These are phyloP conservation scores for Apostichopus leukothele DNA, from an alignment of 53 echinoderm and acorn worm genomes.

Conservation along the genomic window DNA sequence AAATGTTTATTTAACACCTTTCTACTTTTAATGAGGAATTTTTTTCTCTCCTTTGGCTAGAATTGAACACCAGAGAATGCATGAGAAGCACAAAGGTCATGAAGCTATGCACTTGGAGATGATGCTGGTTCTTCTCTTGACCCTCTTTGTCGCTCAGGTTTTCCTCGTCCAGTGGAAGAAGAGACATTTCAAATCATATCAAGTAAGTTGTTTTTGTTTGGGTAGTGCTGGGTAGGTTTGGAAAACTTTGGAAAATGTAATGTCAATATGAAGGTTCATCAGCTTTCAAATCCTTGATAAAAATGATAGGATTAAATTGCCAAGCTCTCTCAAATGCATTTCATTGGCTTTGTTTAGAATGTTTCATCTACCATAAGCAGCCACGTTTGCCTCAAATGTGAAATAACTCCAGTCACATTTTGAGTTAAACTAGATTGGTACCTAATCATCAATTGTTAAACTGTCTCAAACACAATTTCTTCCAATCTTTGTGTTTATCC, in stretches of 20 bases:
- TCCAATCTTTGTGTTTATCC: too few species aligned
- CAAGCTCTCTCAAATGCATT: neutral
- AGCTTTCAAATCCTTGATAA: too few species aligned
- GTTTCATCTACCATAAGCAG: too few species aligned
- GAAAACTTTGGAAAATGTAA: too few species aligned
- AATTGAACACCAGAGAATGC: conserved; percentile 88
- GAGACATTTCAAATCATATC: conserved; percentile 93
- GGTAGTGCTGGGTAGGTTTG: too few species aligned
- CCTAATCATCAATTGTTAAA: too few species aligned
- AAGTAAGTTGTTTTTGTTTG: conserved; percentile 46
- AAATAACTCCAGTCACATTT: too few species aligned
- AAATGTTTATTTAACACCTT: neutral
- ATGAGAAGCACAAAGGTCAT: conserved; percentile 97
- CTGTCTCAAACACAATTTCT: too few species aligned
- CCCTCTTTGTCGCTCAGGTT: conserved; percentile 88
- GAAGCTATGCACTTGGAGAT: conserved; percentile 99
- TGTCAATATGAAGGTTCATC: too few species aligned
- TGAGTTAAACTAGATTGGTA: too few species aligned
- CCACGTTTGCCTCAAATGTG: too few species aligned
- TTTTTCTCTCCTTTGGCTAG: conserved; percentile 29
- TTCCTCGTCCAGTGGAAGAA: conserved; percentile 95
- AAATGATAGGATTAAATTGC: too few species aligned
- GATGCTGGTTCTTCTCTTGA: conserved; percentile 86
- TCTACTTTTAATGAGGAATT: neutral
- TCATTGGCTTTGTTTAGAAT: neutral